These are phyloP conservation scores for Axis porcinus DNA, from an alignment of 2,113 vertebrate species.

Conservation along the genomic window DNA sequence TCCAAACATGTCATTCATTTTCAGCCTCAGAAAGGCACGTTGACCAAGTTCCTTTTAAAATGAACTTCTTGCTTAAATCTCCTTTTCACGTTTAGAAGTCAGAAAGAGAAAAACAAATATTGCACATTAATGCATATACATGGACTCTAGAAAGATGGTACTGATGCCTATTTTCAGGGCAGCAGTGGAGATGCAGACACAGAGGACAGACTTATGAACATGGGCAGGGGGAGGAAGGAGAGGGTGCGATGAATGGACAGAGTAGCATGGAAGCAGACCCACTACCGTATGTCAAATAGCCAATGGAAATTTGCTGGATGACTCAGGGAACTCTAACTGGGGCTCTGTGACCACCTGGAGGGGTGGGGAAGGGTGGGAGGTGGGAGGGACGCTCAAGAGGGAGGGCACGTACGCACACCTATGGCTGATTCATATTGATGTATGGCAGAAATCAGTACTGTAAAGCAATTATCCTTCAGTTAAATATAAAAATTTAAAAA, in stretches of 20 bases:
- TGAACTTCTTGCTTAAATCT: conserved; percentile 19
- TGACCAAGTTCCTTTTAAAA: conserved; percentile 14
- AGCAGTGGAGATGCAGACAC: not conserved
- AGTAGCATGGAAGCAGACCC: not conserved
- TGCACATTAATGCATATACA: not conserved
- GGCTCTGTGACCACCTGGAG: not conserved
- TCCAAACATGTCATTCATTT: conserved; percentile 14
- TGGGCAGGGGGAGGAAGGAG: not conserved
- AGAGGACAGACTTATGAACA: not conserved
- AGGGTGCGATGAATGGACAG: not conserved
- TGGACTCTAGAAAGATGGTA: not conserved
- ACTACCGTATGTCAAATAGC: not conserved
- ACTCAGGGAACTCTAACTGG: not conserved
- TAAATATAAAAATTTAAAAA: not conserved
- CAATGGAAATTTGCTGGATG: not conserved
- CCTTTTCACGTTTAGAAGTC: conserved; percentile 41
- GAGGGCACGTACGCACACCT: not conserved
- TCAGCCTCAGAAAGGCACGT: conserved; percentile 32
- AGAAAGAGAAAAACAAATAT: not conserved
- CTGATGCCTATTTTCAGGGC: not conserved
- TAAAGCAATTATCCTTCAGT: not conserved
- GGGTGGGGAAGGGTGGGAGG: not conserved
- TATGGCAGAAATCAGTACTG: not conserved
- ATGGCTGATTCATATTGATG: not conserved
- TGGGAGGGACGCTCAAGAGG: not conserved